A percentile compares a stretch with the other conserved stretches of the same genome.
phyloP scores from a whole-genome alignment of 1,140 invertebrate species.

The Leptoteleia sp. region DNA sequence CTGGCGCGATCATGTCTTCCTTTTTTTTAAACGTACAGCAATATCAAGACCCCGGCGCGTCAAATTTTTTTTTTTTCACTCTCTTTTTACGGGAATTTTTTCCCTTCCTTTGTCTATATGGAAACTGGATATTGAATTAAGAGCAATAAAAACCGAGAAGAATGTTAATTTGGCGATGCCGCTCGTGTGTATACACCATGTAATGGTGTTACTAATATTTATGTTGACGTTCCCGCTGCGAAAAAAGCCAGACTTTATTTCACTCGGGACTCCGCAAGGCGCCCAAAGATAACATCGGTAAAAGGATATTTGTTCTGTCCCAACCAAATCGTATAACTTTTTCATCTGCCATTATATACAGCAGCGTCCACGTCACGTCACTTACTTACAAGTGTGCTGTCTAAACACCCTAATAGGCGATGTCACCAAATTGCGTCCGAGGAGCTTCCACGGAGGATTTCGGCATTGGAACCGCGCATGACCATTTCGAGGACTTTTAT shows the following conservation, averaged over 20 bases:
- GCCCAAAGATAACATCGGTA: constrained; percentile 33
- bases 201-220: constrained; percentile 20
- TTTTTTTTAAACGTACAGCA: too few species aligned
- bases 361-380: constrained; percentile 17
- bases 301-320: constrained; percentile 42
- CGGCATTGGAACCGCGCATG: too few species aligned
- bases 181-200: background rate
- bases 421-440: constrained; percentile 13
- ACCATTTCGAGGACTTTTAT: too few species aligned
- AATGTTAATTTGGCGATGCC: constrained; percentile 20
- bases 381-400: constrained; percentile 19
- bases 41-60: too few species aligned
- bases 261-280: too few species aligned
- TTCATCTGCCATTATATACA: constrained; percentile 13
- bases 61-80: too few species aligned
- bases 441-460: too few species aligned
- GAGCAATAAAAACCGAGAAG: constrained; percentile 19
- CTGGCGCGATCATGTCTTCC: too few species aligned
- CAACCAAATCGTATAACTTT: constrained; percentile 37
- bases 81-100: too few species aligned
- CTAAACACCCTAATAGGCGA: constrained; percentile 18
- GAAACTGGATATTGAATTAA: too few species aligned
- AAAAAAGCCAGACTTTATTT: constrained; percentile 26
- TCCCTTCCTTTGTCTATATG: too few species aligned
- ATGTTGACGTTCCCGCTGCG: constrained; percentile 5